Percentiles rank a stretch among this genome's conserved stretches.
Evolutionary conservation across 2,113 vertebrate species (phyloP).

Genomic region (Cynopterus brachyotis): DNA sequence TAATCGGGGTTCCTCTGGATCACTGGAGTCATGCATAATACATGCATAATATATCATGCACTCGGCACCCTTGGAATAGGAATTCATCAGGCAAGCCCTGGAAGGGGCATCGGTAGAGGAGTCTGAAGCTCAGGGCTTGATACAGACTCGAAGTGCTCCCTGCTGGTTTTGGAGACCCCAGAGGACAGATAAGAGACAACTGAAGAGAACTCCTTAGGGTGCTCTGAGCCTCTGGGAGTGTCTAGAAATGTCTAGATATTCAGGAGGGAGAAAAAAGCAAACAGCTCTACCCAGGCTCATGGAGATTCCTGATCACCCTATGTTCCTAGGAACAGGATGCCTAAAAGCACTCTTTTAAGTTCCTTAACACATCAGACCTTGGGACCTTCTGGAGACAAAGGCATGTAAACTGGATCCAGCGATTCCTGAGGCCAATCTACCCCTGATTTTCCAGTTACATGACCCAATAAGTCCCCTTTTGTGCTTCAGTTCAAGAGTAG

Average conservation of each 20-base stretch:
- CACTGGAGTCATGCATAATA: neutral
- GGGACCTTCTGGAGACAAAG: neutral
- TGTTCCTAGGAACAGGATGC: neutral
- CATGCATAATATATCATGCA: rapidly evolving
- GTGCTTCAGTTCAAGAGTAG: neutral
- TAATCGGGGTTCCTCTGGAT: neutral
- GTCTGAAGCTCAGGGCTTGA: neutral
- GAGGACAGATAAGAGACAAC: neutral
- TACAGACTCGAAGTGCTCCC: neutral
- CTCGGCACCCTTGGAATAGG: neutral
- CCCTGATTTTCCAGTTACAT: neutral
- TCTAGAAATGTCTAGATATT: neutral
- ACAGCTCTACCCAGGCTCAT: neutral
- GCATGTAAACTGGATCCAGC: neutral
- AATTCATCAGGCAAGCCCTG: neutral
- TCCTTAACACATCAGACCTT: neutral
- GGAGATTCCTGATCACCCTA: neutral
- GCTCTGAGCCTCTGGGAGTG: neutral
- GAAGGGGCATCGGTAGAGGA: neutral
- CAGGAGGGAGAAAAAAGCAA: neutral
- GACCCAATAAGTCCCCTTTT: neutral
- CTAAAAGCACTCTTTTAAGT: neutral
- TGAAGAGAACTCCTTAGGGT: neutral
- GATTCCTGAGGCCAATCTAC: neutral
- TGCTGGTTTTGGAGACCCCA: neutral